Evolutionary conservation across 2,113 vertebrate species (phyloP).

Genomic region (Oryctolagus cuniculus): DNA sequence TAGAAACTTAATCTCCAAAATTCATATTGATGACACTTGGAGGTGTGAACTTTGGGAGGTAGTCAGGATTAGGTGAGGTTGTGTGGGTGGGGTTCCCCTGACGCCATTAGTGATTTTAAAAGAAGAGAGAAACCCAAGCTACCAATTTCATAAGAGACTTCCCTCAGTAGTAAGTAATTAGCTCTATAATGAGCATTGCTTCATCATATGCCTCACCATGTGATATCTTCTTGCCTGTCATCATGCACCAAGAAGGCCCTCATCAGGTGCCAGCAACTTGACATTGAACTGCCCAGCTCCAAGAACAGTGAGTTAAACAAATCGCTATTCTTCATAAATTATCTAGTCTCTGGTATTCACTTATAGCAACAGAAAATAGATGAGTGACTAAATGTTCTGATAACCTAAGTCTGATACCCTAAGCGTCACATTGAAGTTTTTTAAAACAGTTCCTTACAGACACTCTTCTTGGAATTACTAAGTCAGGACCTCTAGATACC

Average conservation of each 20-base stretch:
- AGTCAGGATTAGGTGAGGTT: not conserved
- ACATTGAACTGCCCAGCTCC: too few species aligned
- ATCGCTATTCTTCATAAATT: not conserved
- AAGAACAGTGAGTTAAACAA: not conserved
- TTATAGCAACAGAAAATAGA: not conserved
- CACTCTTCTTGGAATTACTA: not conserved
- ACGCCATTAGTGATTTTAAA: too few species aligned
- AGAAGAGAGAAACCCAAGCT: not conserved
- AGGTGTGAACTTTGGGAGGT: not conserved
- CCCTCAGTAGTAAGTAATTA: too few species aligned
- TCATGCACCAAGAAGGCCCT: not conserved
- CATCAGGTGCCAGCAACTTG: not conserved
- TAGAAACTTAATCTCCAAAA: not conserved
- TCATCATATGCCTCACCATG: not conserved
- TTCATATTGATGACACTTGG: not conserved
- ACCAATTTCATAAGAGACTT: too few species aligned
- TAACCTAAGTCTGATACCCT: not conserved
- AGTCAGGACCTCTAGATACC: not conserved
- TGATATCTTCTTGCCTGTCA: too few species aligned
- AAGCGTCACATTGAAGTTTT: not conserved
- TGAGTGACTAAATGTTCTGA: constrained; percentile 5
- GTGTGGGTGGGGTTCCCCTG: too few species aligned
- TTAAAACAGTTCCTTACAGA: constrained; percentile 23
- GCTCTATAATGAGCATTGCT: too few species aligned
- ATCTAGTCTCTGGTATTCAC: not conserved